Evolutionary conservation across 2,113 vertebrate genomes (phyloP), one percentile per base, ranked within the genome.

Genomic region (Prunella fulvescens): DNA sequence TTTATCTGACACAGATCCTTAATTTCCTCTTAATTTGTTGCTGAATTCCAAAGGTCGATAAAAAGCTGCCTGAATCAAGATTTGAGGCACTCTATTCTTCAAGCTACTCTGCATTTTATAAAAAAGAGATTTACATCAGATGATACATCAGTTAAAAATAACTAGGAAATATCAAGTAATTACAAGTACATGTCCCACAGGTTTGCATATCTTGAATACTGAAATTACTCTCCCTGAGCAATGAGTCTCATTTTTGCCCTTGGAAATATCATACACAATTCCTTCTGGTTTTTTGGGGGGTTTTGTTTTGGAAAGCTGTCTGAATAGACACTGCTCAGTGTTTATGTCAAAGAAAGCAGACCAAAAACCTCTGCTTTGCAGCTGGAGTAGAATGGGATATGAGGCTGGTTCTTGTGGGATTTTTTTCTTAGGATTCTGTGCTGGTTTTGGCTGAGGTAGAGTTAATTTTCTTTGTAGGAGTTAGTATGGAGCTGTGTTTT

Each of bases 71-170:
- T 45, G 66, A 88, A 60, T 37, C 45, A 53, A 76, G 61, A 61
- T 12, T 83, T 81, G 3, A 74, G 48, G 28, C 4, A 7, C 54
- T 70, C 51, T 85, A 1, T 87, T 91, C 48, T 94, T 79, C 0
- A 1, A 87, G 57, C 44, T 85, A 6, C 33, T 56, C 78, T 65
- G 65, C 73, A 33, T 92, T 81, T 81, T 45, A 60, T 20, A 18
- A 14, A 14, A 29, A 26, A 81, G 42, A 65, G 42, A 54, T 73
- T 57, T 85, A 39, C 84, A 74, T 70, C 57, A 80, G 81, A 87
- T 95, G 89, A 89, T 58, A 35, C 84, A 85, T 61, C 84, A 70
- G 81, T 76, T 93, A 92, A 95, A 96, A 96, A 92, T 95, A 95
- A 87, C 78, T 61, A 50, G 45, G 48, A 69, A 87, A 69, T 48